Conservation (phyloP, 2,113 vertebrate species). For the Trematocara stigmaticum region DNA sequence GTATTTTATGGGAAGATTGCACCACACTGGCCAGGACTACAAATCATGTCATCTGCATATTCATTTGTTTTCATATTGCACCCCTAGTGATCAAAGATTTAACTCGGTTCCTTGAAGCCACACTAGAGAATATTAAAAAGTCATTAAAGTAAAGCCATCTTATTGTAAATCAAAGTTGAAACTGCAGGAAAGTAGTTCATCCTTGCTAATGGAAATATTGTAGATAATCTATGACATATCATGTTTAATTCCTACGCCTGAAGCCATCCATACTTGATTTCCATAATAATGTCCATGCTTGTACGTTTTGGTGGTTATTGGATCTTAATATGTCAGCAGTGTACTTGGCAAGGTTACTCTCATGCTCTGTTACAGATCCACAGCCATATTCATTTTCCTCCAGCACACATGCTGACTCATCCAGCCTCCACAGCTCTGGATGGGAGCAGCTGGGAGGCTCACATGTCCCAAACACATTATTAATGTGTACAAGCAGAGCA, state of each 20-base stretch:
- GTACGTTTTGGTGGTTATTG: constrained; percentile 9
- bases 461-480: constrained; percentile 45
- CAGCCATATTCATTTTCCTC: constrained; percentile 24
- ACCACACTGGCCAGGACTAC: not conserved
- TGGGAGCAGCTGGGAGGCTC: constrained; percentile 46
- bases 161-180: not conserved
- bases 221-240: not conserved
- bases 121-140: not conserved
- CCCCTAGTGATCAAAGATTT: not conserved
- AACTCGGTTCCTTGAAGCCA: not conserved
- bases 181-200: not conserved
- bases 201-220: not conserved
- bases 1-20: not conserved
- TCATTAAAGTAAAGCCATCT: not conserved
- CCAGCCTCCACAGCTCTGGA: constrained; percentile 5
- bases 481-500: constrained; percentile 32
- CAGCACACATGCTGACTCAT: constrained; percentile 40
- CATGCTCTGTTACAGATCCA: constrained; percentile 9
- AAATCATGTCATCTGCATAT: not conserved
- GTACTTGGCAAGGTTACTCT: constrained; percentile 12
- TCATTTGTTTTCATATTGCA: not conserved
- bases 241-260: not conserved
- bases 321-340: constrained; percentile 17
- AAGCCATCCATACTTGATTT: not conserved
- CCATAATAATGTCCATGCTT: not conserved